Evolutionary conservation across 1,140 invertebrate genomes (phyloP).

Genomic region (Megalopta genalis): DNA sequence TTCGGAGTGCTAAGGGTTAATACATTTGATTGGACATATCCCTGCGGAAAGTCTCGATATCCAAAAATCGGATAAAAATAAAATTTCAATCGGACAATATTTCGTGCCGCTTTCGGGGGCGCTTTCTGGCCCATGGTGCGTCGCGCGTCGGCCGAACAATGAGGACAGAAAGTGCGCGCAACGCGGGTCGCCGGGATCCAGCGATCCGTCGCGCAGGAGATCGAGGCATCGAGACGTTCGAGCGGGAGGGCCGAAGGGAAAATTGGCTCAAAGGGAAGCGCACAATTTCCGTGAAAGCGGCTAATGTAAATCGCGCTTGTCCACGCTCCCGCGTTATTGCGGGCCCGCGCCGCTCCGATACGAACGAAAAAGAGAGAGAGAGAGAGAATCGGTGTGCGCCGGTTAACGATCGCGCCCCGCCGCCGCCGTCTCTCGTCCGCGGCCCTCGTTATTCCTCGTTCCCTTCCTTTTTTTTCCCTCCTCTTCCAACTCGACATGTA

Average conservation of each 20-base stretch:
- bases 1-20: too few species aligned
- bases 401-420: not conserved
- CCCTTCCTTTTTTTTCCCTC: not conserved
- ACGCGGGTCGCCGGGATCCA: not conserved
- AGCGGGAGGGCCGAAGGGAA: not conserved
- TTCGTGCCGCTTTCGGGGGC: too few species aligned
- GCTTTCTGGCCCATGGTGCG: too few species aligned
- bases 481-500: not conserved
- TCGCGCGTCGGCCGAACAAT: too few species aligned
- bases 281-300: slow-evolving; percentile 7
- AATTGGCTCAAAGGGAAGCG: slow-evolving; percentile 8
- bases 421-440: not conserved
- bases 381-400: not conserved
- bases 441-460: not conserved
- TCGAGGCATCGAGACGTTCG: not conserved
- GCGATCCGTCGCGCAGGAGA: not conserved
- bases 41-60: too few species aligned
- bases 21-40: too few species aligned
- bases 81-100: too few species aligned
- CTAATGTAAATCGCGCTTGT: slow-evolving; percentile 4
- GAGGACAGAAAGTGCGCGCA: too few species aligned
- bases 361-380: not conserved
- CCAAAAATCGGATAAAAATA: too few species aligned
- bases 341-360: not conserved
- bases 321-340: not conserved